A percentile compares a stretch with the other conserved stretches of the same genome.
Conservation (phyloP, 2,888 invertebrate genomes). For the Pristionchus entomophagus region DNA sequence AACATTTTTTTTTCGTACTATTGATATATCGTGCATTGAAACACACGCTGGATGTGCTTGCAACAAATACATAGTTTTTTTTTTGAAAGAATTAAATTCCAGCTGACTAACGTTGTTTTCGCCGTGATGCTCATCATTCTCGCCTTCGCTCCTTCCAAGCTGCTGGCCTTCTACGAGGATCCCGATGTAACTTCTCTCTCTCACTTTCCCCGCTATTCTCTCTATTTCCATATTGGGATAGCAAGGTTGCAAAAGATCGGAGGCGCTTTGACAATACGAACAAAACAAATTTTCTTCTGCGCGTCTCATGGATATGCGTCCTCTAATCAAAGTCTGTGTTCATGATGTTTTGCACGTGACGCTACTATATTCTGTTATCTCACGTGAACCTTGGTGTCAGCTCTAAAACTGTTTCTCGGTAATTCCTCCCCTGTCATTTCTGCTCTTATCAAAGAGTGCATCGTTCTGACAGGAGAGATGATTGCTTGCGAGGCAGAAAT, state of each 20-base stretch:
- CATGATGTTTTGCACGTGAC: no score
- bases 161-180: slow-evolving; percentile 74
- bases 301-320: no score
- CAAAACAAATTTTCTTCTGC: no score
- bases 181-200: slow-evolving; percentile 51
- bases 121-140: slow-evolving; percentile 71
- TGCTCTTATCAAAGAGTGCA: not conserved
- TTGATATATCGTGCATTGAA: no score
- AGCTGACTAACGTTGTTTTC: slow-evolving; percentile 57
- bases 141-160: slow-evolving; percentile 73
- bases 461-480: not conserved
- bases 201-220: not conserved
- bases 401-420: slow-evolving; percentile 6
- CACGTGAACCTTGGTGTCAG: not conserved
- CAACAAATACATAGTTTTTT: no score
- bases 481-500: not conserved
- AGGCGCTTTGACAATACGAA: not conserved
- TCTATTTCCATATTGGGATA: not conserved
- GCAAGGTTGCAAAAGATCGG: not conserved
- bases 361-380: not conserved
- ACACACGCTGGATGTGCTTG: no score
- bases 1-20: no score
- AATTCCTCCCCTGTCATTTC: not conserved
- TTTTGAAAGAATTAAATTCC: slow-evolving; percentile 53
- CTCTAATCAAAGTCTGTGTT: no score